A percentile compares a stretch with the other conserved stretches of the same genome.
phyloP scores from a whole-genome alignment of 2,797 vertebrate genomes.

The Leptoclinus maculatus region DNA sequence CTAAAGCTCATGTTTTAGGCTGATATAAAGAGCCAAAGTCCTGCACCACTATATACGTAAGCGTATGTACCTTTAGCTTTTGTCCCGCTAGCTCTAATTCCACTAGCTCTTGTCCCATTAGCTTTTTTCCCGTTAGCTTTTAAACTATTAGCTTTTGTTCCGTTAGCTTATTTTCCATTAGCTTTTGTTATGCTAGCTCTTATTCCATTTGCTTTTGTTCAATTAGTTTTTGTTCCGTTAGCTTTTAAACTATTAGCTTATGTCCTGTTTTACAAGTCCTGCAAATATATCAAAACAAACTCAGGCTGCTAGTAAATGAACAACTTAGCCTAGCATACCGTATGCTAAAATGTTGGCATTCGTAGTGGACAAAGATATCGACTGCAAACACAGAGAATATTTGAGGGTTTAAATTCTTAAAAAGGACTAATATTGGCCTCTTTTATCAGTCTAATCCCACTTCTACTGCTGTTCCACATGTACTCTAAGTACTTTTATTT shows the following conservation, averaged over 20 bases:
- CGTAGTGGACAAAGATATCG: too few relatives aligned
- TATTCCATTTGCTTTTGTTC: neutral
- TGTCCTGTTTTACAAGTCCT: too few relatives aligned
- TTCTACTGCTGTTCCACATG: constrained; percentile 25
- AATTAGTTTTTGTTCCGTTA: neutral
- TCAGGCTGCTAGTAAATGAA: neutral
- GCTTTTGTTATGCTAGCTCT: too few relatives aligned
- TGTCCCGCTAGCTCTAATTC: neutral
- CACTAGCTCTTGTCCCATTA: neutral
- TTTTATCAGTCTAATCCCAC: constrained; percentile 34
- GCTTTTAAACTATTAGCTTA: too few relatives aligned
- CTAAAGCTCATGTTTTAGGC: constrained; percentile 8
- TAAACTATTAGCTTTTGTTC: neutral
- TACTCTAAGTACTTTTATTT: constrained; percentile 20
- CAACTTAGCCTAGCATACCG: neutral
- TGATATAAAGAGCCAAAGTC: constrained; percentile 16
- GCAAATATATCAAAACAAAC: neutral
- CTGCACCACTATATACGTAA: neutral
- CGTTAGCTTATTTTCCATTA: neutral
- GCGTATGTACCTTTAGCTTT: neutral
- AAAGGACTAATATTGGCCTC: constrained; percentile 13
- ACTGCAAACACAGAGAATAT: neutral
- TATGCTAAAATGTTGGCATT: neutral
- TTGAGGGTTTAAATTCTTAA: neutral
- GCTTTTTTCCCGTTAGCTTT: neutral